Evolutionary conservation across 2,888 invertebrate species (phyloP), one percentile per base, ranked within the genome.

Genomic region (Xanthorhoe designata): DNA sequence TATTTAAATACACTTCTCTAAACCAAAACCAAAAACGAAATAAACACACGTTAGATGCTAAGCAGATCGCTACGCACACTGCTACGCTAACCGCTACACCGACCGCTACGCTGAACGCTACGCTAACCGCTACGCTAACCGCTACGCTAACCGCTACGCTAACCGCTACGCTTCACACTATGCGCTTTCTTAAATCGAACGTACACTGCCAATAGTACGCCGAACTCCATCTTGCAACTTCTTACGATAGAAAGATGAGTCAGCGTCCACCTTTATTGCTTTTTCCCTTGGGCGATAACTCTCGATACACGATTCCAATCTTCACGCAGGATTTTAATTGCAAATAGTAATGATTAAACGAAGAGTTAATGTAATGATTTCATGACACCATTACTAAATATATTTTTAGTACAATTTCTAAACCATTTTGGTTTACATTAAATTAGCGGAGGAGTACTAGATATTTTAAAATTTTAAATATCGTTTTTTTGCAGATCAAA

Each of bases 241-340:
- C 45, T 45, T 45, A 42, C 24, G 51, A 45, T 45, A 32, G 52
- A 52, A 32, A 45, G 29, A 45, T 63, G 63, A 52, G 57, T 52
- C 63, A 57, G 63, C 45, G 35, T 15, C 17, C 45, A 57, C 57
- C 57, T 52, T 63, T 63, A 63, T 63, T 57, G 35, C 63, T 52
- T 63, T 62, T 53, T 52, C 45, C 51, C 52, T 35, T 15, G 15
- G 7, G 47, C 4, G 5, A 7, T 42, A 13, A 42, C 13, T 42
- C 38, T 3, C 13, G 38, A 42, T 5, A 42, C 0, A 13, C 38
- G 13, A 13, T 13, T 42, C 13, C 38, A 42, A 42, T 38, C 38
- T 42, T 42, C 0, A 10, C 35, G 9, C 2, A 42, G 13, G 13
- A 13, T 42, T 42, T 42, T 42, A 10, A 35, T 8, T 35, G 10